Evolutionary conservation across 2,888 invertebrate species (phyloP), one percentile per base, ranked within the genome.

Genomic region (Polietes domitor): DNA sequence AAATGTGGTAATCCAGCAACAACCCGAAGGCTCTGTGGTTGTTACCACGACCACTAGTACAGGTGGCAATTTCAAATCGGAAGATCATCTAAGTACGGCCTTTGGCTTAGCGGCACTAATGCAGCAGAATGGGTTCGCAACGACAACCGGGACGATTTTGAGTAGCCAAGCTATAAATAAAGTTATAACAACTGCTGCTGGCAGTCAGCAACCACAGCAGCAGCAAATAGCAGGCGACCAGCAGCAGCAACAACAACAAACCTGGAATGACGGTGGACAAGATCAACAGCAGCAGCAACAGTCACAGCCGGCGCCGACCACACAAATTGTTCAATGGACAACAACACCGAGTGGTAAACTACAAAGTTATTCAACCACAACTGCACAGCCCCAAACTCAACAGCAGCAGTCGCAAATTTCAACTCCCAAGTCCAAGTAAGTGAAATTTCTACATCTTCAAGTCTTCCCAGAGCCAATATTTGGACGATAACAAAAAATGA

Each of bases 51-150:
- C 89, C 15, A 86, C 86, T 85, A 86, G 85, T 87, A 88, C 86
- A 86, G 88, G 86, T 85, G 87, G 90, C 88, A 90, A 89, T 86
- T 93, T 95, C 88, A 95, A 95, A 87, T 94, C 95, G 68, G 96
- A 96, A 91, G 95, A 96, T 91, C 95, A 95, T 92, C 93, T 95
- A 89, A 94, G 93, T 80, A 94, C 94, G 63, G 95, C 95, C 72
- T 96, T 96, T 93, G 96, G 96, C 21, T 93, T 96, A 85, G 96
- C 96, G 21, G 96, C 96, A 32, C 93, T 96, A 88, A 96, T 96
- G 96, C 96, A 91, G 86, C 91, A 91, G 86, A 91, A 91, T 41
- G 91, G 91, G 81, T 89, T 95, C 70, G 94, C 95, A 77, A 86
- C 95, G 73, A 93, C 95, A 79, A 94, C 94, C 43, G 94, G 95